These are phyloP conservation scores for Lordiphosa fenestrarum DNA, from an alignment of 2,888 invertebrate species.

Conservation along the genomic window DNA sequence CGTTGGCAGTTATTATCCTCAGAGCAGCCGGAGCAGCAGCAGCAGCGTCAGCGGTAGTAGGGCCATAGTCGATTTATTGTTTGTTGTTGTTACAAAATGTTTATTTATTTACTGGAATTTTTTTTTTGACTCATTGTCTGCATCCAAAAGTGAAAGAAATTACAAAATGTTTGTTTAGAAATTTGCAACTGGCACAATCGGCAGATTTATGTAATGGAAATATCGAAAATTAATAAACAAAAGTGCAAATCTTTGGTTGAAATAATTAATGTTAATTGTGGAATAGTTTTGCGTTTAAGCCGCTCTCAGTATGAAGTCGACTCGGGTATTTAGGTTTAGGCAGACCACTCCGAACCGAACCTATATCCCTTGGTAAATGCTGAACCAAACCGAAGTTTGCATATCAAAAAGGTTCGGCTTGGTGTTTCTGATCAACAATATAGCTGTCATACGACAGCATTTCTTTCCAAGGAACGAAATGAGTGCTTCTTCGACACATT, in stretches of 20 bases:
- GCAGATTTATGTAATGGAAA: conserved; percentile 45
- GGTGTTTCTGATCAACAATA: too few species aligned
- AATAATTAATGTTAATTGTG: conserved; percentile 5
- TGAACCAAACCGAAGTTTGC: too few species aligned
- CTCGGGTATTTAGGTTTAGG: too few species aligned
- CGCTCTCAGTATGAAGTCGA: too few species aligned
- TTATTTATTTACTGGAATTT: conserved; percentile 19
- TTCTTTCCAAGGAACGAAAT: too few species aligned
- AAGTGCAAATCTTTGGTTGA: conserved; percentile 24
- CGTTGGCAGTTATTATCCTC: conserved; percentile 19
- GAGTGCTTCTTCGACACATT: too few species aligned
- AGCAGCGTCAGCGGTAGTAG: conserved; percentile 27
- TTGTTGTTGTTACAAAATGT: conserved; percentile 60
- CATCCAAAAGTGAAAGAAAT: conserved; percentile 26
- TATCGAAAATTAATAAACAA: conserved; percentile 32
- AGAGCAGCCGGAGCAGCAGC: conserved; percentile 23
- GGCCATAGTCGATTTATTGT: conserved; percentile 67
- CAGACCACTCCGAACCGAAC: too few species aligned
- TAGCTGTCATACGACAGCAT: too few species aligned
- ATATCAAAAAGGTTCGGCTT: too few species aligned
- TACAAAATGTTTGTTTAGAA: conserved; percentile 40
- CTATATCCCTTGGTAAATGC: too few species aligned
- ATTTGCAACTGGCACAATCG: conserved; percentile 15
- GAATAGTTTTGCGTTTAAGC: too few species aligned
- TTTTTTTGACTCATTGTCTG: conserved; percentile 5